Evolutionary conservation across 2,888 invertebrate genomes (phyloP).

Genomic region (Caradrina kadenii): DNA sequence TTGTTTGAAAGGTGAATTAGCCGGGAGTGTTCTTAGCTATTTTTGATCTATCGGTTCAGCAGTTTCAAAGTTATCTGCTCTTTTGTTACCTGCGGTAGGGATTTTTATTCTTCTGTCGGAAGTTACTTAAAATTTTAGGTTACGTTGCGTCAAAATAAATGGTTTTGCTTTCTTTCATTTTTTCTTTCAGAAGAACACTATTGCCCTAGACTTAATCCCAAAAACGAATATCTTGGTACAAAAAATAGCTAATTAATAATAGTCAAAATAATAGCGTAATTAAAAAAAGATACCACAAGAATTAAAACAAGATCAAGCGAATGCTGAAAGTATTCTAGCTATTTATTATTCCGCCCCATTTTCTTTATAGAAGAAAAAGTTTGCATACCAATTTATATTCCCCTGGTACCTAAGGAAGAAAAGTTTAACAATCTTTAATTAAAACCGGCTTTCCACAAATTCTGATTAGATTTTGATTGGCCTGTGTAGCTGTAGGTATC

Average conservation of each 20-base stretch:
- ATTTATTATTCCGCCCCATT: constrained; percentile 32
- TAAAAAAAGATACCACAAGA: constrained; percentile 13
- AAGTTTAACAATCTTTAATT: constrained; percentile 37
- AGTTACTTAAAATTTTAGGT: no score
- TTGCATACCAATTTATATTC: constrained; percentile 43
- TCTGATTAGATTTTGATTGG: constrained; percentile 8
- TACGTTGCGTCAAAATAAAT: no score
- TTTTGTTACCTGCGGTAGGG: no score
- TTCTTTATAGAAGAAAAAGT: constrained; percentile 37
- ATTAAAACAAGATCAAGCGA: constrained; percentile 6
- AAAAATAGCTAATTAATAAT: background rate
- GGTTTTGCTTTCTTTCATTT: no score
- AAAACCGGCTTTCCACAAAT: constrained; percentile 17
- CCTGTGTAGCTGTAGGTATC: background rate
- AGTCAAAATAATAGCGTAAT: constrained; percentile 20
- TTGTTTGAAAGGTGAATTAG: no score
- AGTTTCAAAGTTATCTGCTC: no score
- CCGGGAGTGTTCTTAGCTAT: no score
- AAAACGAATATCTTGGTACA: background rate
- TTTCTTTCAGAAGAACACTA: no score
- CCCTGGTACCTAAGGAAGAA: constrained; percentile 17
- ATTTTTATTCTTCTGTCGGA: no score
- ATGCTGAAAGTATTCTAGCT: constrained; percentile 25
- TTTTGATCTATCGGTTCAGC: no score
- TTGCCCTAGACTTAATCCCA: background rate